A percentile compares a stretch with the other conserved stretches of the same genome.
Evolutionary conservation across 2,888 invertebrate genomes (phyloP).

Genomic region (Anarsia innoxiella): DNA sequence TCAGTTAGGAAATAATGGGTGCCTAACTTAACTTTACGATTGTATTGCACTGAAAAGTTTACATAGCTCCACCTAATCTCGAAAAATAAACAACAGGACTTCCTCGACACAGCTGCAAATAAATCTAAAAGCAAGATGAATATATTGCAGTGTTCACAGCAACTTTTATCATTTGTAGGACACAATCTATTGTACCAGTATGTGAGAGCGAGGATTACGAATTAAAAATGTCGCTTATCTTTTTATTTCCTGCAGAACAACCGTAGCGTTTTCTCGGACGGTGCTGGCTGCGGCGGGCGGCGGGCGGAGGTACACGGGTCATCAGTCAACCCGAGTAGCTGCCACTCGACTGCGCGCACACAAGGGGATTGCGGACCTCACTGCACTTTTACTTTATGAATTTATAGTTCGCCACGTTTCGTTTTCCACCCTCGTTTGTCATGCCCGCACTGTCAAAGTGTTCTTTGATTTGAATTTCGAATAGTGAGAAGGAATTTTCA

Average conservation of each 20-base stretch:
- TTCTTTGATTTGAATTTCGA: slow-evolving; percentile 23
- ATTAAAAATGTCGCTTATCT: slow-evolving; percentile 15
- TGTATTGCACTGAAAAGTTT: no score
- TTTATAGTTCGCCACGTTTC: slow-evolving; percentile 48
- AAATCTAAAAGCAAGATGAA: slow-evolving; percentile 2
- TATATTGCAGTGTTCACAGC: no score
- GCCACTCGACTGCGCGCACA: slow-evolving; percentile 40
- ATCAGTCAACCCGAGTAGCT: slow-evolving; percentile 46
- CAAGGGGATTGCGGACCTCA: slow-evolving; percentile 44
- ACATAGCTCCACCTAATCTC: no score
- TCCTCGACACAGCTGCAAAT: no score
- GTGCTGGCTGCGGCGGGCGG: no score
- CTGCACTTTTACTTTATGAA: slow-evolving; percentile 53
- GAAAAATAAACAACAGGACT: no score
- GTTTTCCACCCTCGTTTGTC: slow-evolving; percentile 46
- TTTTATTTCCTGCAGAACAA: slow-evolving; percentile 26
- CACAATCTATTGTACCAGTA: no score
- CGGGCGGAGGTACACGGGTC: slow-evolving; percentile 32
- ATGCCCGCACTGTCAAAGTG: slow-evolving; percentile 31
- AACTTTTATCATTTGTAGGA: no score
- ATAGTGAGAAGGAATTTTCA: slow-evolving; percentile 9
- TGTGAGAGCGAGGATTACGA: slow-evolving; percentile 10
- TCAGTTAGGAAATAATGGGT: no score
- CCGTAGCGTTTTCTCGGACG: slow-evolving; percentile 35
- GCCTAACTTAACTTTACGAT: no score